A percentile compares a stretch with the other conserved stretches of the same genome.
These are phyloP conservation scores for Lagocephalus sceleratus DNA, from an alignment of 2,797 vertebrate genomes.

Conservation along the genomic window DNA sequence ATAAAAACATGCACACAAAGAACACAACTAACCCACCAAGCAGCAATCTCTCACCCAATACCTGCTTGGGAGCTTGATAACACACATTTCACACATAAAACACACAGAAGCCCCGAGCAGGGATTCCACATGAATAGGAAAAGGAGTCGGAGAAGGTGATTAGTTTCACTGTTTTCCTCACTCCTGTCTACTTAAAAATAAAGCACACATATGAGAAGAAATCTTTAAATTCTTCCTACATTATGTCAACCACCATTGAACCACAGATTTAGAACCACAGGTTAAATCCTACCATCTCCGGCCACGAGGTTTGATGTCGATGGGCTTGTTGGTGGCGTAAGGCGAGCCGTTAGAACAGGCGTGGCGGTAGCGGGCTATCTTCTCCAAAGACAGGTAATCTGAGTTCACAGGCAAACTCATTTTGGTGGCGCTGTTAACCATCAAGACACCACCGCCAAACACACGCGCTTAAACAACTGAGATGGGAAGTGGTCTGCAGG, in stretches of 20 bases:
- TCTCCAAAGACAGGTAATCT: constrained; percentile 85
- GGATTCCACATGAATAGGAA: constrained; percentile 5
- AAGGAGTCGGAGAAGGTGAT: no score
- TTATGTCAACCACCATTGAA: neutral
- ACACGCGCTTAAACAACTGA: neutral
- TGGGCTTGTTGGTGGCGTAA: constrained; percentile 91
- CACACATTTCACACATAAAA: constrained; percentile 25
- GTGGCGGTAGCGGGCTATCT: constrained; percentile 83
- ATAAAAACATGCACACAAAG: constrained; percentile 16
- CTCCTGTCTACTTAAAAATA: no score
- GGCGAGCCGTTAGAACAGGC: constrained; percentile 85
- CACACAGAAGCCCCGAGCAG: constrained; percentile 22
- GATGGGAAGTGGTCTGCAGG: constrained; percentile 19
- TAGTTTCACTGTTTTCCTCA: no score
- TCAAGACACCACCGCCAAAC: constrained; percentile 5
- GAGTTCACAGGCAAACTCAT: constrained; percentile 90
- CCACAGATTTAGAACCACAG: constrained; percentile 20
- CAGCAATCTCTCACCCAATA: constrained; percentile 50
- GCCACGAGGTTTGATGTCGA: constrained; percentile 90
- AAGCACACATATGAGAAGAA: constrained; percentile 1
- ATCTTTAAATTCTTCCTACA: neutral
- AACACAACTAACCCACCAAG: constrained; percentile 9
- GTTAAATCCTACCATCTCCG: constrained; percentile 79
- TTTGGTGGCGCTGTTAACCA: constrained; percentile 32
- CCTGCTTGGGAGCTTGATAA: constrained; percentile 47